A percentile compares a stretch with the other conserved stretches of the same genome.
Evolutionary conservation across 2,797 vertebrate genomes (phyloP).

Genomic region (Intellagama lesueurii): DNA sequence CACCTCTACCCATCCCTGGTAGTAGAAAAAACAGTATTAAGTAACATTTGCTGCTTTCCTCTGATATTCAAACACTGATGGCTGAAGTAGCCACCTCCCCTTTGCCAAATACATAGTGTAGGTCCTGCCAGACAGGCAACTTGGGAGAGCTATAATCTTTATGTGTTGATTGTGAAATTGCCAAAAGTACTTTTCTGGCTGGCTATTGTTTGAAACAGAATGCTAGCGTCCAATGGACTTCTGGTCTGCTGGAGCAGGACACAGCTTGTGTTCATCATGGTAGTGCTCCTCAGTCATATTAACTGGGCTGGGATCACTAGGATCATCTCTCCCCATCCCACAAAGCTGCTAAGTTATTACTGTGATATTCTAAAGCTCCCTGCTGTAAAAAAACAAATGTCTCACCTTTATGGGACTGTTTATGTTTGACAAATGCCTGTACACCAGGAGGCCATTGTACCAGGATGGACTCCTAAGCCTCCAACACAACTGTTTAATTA

Average conservation of each 20-base stretch:
- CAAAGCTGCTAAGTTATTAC: neutral
- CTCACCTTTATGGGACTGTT: constrained; percentile 15
- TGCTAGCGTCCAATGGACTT: neutral
- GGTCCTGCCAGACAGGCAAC: too few species aligned
- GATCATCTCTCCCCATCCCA: neutral
- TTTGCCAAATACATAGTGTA: too few species aligned
- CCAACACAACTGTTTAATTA: constrained; percentile 34
- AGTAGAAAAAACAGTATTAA: too few species aligned
- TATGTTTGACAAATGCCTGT: constrained; percentile 14
- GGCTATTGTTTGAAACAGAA: neutral
- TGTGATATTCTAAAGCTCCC: constrained; percentile 5
- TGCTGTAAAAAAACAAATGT: constrained; percentile 26
- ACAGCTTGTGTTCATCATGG: neutral
- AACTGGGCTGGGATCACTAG: neutral
- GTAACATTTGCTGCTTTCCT: too few species aligned
- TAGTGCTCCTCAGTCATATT: neutral
- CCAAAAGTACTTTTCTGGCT: neutral
- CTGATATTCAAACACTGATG: too few species aligned
- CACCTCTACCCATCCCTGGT: too few species aligned
- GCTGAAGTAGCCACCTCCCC: too few species aligned
- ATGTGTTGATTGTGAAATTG: neutral
- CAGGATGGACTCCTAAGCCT: constrained; percentile 26
- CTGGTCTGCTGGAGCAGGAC: neutral
- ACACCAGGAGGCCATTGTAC: constrained; percentile 21
- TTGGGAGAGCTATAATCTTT: neutral